Base-by-base conservation (phyloP, 2,113 vertebrate genomes). In the Leptocoma aspasia region DNA sequence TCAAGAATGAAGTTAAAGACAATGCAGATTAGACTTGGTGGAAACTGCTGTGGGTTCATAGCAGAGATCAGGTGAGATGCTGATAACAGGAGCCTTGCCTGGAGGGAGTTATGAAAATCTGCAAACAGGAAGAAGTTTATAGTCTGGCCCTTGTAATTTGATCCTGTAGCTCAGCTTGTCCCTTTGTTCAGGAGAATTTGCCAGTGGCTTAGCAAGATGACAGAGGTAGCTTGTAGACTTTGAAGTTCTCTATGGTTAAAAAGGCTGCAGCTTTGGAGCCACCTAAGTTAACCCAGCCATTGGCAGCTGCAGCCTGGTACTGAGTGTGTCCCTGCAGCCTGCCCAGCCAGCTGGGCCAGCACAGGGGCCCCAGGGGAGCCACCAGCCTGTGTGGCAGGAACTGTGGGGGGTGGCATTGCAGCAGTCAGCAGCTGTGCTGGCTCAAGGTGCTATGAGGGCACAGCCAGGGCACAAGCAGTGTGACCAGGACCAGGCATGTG, bases 331-430 rank as follows among this genome's bases (percentile, higher is more conserved):
- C 45, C 35, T 60, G 19, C n/a, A 9, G 57, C n/a, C 65, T 65
- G 69, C 44, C 27, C 15, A 41, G 80, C 35, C 59, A 53, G 45
- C 45, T 37, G 56, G 41, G 26, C 66, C 61, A 28, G n/a, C 59
- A 9, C 10, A 4, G 15, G 57, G 26, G 20, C 4, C 1, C 1
- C 2, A 37, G 65, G 30, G n/a, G 35, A 63, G 39, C n/a, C 9
- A 19, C 44, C 44, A 44, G 59, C 17, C 31, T 10, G 20, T 6
- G 20, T 45, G 50, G 35, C 54, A 39, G 76, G 61, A 70, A 35
- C 27, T 39, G 26, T 45, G 26, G 12, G 19, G 13, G 17, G 14
- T 80, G 72, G 49, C 41, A 59, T 0, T 50, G 81, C 54, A 6
- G 15, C 47, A 72, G n/a, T 10, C 69, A 45, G 49, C 35, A 33